Evolutionary conservation across 2,113 vertebrate genomes (phyloP).

Genomic region (Gracilinanus agilis): DNA sequence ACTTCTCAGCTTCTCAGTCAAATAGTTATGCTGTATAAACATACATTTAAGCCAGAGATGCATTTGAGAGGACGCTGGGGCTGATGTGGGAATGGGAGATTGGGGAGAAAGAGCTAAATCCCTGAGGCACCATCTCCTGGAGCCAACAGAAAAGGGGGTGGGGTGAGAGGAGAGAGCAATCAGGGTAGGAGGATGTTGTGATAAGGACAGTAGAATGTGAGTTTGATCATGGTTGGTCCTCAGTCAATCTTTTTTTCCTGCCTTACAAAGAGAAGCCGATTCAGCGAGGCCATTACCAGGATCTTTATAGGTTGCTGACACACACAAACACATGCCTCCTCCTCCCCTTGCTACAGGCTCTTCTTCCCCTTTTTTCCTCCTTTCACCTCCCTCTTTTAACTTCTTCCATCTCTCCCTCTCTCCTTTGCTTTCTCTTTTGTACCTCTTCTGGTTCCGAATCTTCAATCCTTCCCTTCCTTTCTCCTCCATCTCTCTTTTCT

Average conservation of each 20-base stretch:
- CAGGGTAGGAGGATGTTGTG: background rate
- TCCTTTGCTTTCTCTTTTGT: background rate
- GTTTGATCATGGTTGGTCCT: background rate
- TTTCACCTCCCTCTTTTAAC: slow-evolving; percentile 7
- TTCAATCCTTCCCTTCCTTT: background rate
- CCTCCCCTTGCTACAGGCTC: rapidly evolving
- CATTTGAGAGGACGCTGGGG: background rate
- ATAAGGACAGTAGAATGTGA: background rate
- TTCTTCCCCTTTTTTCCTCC: background rate
- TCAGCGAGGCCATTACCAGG: background rate
- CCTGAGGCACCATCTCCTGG: background rate
- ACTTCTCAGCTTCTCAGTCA: background rate
- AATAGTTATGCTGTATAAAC: background rate
- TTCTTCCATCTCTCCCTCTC: background rate
- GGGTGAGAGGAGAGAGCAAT: background rate
- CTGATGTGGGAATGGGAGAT: background rate
- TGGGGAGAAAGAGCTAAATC: background rate
- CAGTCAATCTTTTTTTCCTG: background rate
- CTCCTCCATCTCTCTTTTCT: rapidly evolving
- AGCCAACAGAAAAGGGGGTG: background rate
- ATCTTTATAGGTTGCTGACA: background rate
- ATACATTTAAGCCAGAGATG: background rate
- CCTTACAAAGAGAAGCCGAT: background rate
- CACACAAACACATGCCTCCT: background rate
- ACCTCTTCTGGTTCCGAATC: slow-evolving; percentile 31